Conservation (phyloP, 2,797 vertebrate species). For the Gymnodraco acuticeps region DNA sequence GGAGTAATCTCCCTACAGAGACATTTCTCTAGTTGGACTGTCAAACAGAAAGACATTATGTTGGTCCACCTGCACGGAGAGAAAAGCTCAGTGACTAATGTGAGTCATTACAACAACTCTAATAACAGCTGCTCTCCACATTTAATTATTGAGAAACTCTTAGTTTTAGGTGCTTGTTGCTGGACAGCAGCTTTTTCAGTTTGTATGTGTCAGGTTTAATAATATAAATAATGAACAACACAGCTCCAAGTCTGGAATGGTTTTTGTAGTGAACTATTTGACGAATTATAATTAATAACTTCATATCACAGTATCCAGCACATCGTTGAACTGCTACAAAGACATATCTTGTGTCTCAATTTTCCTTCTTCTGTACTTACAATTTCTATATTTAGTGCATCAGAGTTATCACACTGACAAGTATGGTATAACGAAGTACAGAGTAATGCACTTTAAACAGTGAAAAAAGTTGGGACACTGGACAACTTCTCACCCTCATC, state of each 20-base stretch:
- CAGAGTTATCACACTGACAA: no score
- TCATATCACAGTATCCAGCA: no score
- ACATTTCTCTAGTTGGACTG: constrained; percentile 49
- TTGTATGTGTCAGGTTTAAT: not conserved
- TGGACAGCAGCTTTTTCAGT: constrained; percentile 25
- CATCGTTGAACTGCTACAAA: no score
- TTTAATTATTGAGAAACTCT: constrained; percentile 75
- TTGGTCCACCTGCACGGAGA: constrained; percentile 25
- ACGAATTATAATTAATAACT: no score
- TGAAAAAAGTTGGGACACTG: no score
- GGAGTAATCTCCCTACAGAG: constrained; percentile 37
- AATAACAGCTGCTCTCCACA: constrained; percentile 53
- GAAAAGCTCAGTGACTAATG: constrained; percentile 69
- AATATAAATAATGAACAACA: not conserved
- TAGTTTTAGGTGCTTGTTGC: constrained; percentile 49
- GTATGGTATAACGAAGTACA: no score
- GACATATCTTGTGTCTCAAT: no score
- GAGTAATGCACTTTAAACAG: no score
- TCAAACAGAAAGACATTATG: constrained; percentile 45
- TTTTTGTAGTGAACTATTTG: no score
- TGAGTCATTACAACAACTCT: constrained; percentile 68
- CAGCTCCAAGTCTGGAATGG: not conserved
- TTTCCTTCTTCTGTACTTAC: no score
- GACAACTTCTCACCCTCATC: no score
- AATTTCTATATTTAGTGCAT: no score